Base-by-base conservation (phyloP, 1,140 invertebrate genomes). In the Antheraea pernyi region DNA sequence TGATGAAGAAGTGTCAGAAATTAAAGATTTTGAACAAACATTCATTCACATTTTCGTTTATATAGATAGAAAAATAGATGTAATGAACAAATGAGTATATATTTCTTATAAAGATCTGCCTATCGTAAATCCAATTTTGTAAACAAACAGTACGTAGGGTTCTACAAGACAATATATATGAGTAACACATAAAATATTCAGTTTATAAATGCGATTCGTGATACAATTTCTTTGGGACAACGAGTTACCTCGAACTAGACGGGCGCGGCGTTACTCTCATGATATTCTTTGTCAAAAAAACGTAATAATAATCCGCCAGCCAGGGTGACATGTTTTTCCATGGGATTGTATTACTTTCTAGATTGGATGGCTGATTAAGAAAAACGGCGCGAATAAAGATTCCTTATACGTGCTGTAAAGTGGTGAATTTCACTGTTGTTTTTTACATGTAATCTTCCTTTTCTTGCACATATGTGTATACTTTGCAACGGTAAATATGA, bases 61-160 rank as follows among this genome's bases (percentile, higher is more conserved):
- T 30, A 30, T n/a, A n/a, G n/a, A n/a, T n/a, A n/a, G n/a, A n/a
- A n/a, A n/a, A n/a, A n/a, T n/a, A n/a, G n/a, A n/a, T n/a, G n/a
- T n/a, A n/a, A n/a, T n/a, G n/a, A n/a, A n/a, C n/a, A 30, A 30
- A 30, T 30, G 1, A 30, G 4, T 30, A 4, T 30, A 30, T 30
- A 30, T 30, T 42, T 42, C 11, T 4, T 42, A 42, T 42, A 42
- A 7, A 42, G 39, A 42, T 42, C 8, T 9, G 36, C 64, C 48
- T 60, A 73, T 59, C 71, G 64, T 65, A 76, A 69, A 73, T 76
- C 61, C 67, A 71, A 76, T 76, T 66, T 76, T 67, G 67, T 68
- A 70, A 68, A 70, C 68, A 53, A 67, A 46, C 22, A 30, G 22
- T 30, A 58, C 59, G 48, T 37, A 65, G 61, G 59, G 59, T 67